phyloP scores from a whole-genome alignment of 2,888 invertebrate species.

The Colletes collaris region DNA sequence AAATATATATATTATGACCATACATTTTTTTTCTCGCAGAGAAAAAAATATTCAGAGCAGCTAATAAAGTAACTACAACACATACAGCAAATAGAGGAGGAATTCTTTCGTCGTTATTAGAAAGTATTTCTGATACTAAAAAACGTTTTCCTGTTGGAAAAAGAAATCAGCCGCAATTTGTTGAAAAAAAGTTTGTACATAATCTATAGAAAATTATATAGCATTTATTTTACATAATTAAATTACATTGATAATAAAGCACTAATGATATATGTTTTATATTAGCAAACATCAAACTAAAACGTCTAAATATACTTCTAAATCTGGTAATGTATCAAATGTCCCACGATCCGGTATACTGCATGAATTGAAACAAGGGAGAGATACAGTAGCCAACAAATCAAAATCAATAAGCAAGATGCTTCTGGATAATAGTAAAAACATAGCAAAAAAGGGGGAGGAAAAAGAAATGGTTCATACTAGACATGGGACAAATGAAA shows the following conservation, averaged over 20 bases:
- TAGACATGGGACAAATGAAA: too few relatives aligned
- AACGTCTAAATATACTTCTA: too few relatives aligned
- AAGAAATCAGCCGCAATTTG: not conserved
- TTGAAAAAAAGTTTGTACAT: conserved; percentile 7
- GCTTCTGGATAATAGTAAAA: too few relatives aligned
- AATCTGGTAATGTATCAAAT: too few relatives aligned
- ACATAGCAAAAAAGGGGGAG: too few relatives aligned
- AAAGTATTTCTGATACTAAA: not conserved
- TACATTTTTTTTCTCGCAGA: conserved; percentile 12
- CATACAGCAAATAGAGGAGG: conserved; percentile 3
- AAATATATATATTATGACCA: not conserved
- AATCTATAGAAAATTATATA: not conserved
- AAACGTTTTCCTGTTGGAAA: not conserved
- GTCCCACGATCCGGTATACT: too few relatives aligned
- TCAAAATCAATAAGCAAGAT: too few relatives aligned
- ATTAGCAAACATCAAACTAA: not conserved
- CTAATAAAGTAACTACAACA: not conserved
- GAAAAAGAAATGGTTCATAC: too few relatives aligned
- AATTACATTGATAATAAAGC: not conserved
- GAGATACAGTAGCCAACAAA: not conserved
- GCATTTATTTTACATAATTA: not conserved
- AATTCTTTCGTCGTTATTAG: conserved; percentile 4
- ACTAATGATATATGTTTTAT: not conserved
- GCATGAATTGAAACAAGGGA: too few relatives aligned
- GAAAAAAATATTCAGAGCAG: not conserved